Base-by-base conservation (phyloP, 1,140 invertebrate genomes). In the Elymnias hypermnestra region DNA sequence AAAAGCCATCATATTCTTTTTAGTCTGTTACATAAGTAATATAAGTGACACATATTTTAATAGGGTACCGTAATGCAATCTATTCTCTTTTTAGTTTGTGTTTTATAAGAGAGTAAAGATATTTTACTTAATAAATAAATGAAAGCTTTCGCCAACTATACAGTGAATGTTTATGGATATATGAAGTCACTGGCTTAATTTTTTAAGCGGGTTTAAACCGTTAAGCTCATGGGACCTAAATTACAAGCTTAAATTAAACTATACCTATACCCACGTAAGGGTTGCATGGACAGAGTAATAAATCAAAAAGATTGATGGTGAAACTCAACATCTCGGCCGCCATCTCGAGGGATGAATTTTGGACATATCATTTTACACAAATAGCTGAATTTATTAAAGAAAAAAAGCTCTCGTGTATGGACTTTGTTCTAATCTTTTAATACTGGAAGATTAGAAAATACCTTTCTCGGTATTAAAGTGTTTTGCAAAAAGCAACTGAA, bases 281-380 rank as follows among this genome's bases (percentile, higher is more conserved):
- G 47, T 49, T 53, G 25, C 39, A 41, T 39, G 38, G 42, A 54
- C 47, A 44, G 12, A 38, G 48, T 45, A 43, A 63, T 63, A 60
- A 57, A 63, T 63, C 57, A 63, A 52, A 60, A 57, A 63, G 57
- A 63, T 60, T 53, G 47, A 63, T 63, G 45, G 42, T 37, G 41
- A 38, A 29, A 22, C 31, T 44, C 49, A 35, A 38, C 38, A 47
- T 36, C 38, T 36, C 31, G 43, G 31, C 40, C 40, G 23, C 41
- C 18, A 53, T 47, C 43, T 45, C 50, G 23, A 15, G 43, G 39
- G 43, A 53, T 41, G n/a, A 47, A 38, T 23, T 38, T 38, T 28
- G 40, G 29, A 22, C 40, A 33, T 43, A 43, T 43, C 40, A 33
- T 19, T 43, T 35, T 33, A 33, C 40, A 31, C 13, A 13, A 9